Base-by-base conservation (phyloP, 2,113 vertebrate species). In the Ciconia stormi region DNA sequence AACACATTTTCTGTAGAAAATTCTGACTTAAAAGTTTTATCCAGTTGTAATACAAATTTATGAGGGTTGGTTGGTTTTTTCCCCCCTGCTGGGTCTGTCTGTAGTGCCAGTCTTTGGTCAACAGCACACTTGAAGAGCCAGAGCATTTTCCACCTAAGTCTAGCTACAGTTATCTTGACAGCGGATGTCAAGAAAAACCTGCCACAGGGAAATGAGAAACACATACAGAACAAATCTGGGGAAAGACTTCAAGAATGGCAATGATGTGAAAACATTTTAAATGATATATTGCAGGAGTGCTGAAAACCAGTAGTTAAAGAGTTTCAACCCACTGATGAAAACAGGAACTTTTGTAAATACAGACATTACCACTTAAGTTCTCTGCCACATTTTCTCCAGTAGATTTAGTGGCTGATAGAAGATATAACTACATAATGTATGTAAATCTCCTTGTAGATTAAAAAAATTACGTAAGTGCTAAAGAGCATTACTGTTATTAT, bases 121-220 rank as follows among this genome's bases (percentile, higher is more conserved):
- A 93, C 32, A 77, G 30, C 40, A 80, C 36, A 40, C 32, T 65
- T 83, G 59, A 93, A 79, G 46, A 93, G 22, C 21, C 70, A 69
- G 62, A 80, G 56, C 56, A 72, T 59, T 79, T 82, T 74, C 53
- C 59, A 72, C 61, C 44, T 56, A 16, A 13, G 38, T 66, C 62
- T 61, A 87, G 38, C 55, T 71, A 82, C 61, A 73, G 42, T 84
- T 78, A 50, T 66, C 58, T 84, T 95, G 91, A 95, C 38, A 93
- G 82, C 71, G 93, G 76, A 77, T 22, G 46, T 83, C 72, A 92
- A 80, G 86, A 73, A 83, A 87, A 95, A 86, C 65, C 42, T 92
- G 77, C 59, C 2, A 0, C 47, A 85, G 59, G 50, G 65, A 81
- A 91, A 96, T 62, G 63, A 87, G 50, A 87, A 83, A 84, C 55